Base-by-base conservation (phyloP, 2,888 invertebrate genomes). In the Caenorhabditis virilis region DNA sequence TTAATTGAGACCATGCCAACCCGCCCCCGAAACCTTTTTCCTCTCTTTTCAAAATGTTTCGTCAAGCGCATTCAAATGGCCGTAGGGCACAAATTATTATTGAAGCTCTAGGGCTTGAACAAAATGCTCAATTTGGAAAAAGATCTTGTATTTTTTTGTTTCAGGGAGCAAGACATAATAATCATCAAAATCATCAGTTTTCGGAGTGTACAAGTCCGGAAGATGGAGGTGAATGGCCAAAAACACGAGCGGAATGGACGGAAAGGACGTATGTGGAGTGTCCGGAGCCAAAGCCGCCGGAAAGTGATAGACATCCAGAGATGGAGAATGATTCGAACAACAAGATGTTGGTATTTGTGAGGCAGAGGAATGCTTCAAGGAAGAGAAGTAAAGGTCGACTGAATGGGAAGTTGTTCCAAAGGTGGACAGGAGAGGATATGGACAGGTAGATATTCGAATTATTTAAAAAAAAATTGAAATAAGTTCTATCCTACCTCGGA, bases 391-490 rank as follows among this genome's bases (percentile, higher is more conserved):
- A 71, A 68, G 66, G 61, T 52, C 45, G 72, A 26, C 62, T 77
- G 42, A 67, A 71, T 16, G 77, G 77, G 7, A 78, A 78, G 45
- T 41, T 80, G 51, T 80, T 80, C 55, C 66, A 73, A 43, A 75
- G 74, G 38, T 80, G 80, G 80, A 78, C 73, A 11, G 80, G 80
- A 36, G 80, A 80, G 47, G 80, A 80, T 58, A 69, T 80, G 78
- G 80, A 80, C 46, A 61, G 72, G 78, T 77, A 30, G 35, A 39
- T 20, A 2, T 26, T 16, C n/a, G n/a, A n/a, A n/a, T n/a, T n/a
- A n/a, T n/a, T n/a, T n/a, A n/a, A n/a, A n/a, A n/a, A n/a, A n/a
- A n/a, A n/a, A n/a, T n/a, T n/a, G n/a, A n/a, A n/a, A n/a, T n/a
- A n/a, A n/a, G n/a, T n/a, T n/a, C n/a, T n/a, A n/a, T n/a, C n/a